phyloP scores from a whole-genome alignment of 2,113 vertebrate species.

The Dasyurus viverrinus region DNA sequence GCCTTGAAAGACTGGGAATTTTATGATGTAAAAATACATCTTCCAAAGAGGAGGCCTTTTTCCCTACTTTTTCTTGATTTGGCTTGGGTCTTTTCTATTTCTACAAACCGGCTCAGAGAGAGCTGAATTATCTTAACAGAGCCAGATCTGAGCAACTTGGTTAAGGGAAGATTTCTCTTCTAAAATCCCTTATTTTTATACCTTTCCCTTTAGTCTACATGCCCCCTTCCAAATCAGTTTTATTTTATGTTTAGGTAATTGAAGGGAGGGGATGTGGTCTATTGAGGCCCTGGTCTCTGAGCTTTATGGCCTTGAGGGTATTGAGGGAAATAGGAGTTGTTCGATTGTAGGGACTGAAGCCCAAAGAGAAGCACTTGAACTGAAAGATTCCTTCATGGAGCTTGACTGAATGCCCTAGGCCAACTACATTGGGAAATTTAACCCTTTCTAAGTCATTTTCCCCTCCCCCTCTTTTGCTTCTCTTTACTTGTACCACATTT shows the following conservation, averaged over 20 bases:
- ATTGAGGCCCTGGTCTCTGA: background rate
- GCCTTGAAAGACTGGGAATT: background rate
- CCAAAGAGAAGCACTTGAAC: background rate
- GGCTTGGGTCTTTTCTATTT: background rate
- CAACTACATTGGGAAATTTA: background rate
- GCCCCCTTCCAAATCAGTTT: background rate
- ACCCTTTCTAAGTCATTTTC: background rate
- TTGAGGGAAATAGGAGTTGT: too few relatives aligned
- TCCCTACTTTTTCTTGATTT: background rate
- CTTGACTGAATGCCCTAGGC: background rate
- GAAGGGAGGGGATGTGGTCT: background rate
- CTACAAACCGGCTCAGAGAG: background rate
- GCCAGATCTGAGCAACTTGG: background rate
- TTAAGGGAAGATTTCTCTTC: background rate
- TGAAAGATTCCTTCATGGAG: background rate
- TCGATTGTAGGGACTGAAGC: background rate
- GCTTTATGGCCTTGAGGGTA: background rate
- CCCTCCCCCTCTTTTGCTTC: background rate
- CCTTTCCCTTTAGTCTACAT: background rate
- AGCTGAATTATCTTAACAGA: background rate
- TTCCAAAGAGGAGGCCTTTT: background rate
- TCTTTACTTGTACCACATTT: background rate
- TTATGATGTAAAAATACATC: background rate
- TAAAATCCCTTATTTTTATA: background rate
- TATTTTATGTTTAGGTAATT: rapidly evolving